Percentiles rank a stretch among this genome's conserved stretches.
These are phyloP conservation scores for Xenopus petersii DNA, from an alignment of 2,797 vertebrate genomes.

Conservation along the genomic window DNA sequence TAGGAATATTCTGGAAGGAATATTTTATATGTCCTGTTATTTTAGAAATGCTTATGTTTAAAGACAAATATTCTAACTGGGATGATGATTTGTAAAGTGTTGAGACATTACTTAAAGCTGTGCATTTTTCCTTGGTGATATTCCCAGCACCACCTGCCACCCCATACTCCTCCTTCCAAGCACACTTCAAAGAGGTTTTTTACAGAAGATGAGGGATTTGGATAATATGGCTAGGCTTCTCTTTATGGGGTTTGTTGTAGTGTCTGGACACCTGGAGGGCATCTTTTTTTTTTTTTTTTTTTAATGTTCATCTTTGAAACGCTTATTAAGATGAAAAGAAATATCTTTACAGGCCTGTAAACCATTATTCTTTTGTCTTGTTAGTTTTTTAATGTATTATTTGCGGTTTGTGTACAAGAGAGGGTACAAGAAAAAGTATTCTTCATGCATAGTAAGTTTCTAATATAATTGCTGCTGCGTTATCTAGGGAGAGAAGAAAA, in stretches of 20 bases:
- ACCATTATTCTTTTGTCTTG: too few relatives aligned
- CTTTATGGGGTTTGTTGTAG: conserved; percentile 3
- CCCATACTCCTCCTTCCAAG: conserved; percentile 47
- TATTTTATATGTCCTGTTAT: too few relatives aligned
- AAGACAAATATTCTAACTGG: too few relatives aligned
- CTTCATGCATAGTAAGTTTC: too few relatives aligned
- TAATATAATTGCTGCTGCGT: too few relatives aligned
- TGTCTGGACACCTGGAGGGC: conserved; percentile 8
- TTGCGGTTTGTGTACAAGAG: too few relatives aligned
- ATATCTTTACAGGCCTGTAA: too few relatives aligned
- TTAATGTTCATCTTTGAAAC: not conserved
- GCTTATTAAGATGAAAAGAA: not conserved
- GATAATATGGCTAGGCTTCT: conserved; percentile 1
- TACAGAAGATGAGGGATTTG: not conserved
- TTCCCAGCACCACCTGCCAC: conserved; percentile 43
- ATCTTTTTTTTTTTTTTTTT: conserved; percentile 1
- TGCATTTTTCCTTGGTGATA: conserved; percentile 45
- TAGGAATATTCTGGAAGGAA: too few relatives aligned
- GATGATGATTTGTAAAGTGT: too few relatives aligned
- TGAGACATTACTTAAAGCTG: not conserved
- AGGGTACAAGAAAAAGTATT: too few relatives aligned
- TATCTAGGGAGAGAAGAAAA: not conserved
- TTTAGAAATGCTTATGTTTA: too few relatives aligned
- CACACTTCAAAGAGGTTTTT: conserved; percentile 11
- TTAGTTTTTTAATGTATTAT: too few relatives aligned